phyloP scores from a whole-genome alignment of 2,113 vertebrate species.

The Motacilla alba region DNA sequence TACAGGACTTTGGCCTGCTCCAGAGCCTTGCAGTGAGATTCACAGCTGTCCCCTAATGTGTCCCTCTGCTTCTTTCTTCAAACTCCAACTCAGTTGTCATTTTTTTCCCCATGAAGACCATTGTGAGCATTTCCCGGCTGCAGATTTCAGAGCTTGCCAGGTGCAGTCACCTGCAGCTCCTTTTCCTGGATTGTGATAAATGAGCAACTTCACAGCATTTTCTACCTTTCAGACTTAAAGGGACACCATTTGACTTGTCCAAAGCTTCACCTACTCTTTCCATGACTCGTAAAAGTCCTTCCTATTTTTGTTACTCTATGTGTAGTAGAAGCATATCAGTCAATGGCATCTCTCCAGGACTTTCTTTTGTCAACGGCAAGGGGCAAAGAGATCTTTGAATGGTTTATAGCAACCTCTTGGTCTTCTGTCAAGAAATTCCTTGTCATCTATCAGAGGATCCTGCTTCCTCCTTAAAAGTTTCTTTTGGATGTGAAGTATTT shows the following conservation, averaged over 20 bases:
- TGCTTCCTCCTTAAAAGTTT: background rate
- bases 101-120: background rate
- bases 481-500: background rate
- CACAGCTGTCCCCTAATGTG: background rate
- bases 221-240: background rate
- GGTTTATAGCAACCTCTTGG: background rate
- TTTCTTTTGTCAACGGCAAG: background rate
- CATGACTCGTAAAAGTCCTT: background rate
- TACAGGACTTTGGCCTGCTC: background rate
- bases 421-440: constrained; percentile 11
- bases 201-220: background rate
- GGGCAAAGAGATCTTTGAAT: background rate
- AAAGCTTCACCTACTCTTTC: background rate
- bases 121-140: background rate
- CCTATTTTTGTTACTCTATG: background rate
- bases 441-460: background rate
- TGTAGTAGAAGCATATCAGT: background rate
- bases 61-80: background rate
- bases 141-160: background rate
- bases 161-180: background rate
- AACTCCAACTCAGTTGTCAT: background rate
- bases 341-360: background rate
- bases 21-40: background rate
- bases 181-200: background rate
- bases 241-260: background rate